A percentile compares a stretch with the other conserved stretches of the same genome.
These are phyloP conservation scores for Percopsis omiscomaycus DNA, from an alignment of 2,797 vertebrate genomes.

Conservation along the genomic window DNA sequence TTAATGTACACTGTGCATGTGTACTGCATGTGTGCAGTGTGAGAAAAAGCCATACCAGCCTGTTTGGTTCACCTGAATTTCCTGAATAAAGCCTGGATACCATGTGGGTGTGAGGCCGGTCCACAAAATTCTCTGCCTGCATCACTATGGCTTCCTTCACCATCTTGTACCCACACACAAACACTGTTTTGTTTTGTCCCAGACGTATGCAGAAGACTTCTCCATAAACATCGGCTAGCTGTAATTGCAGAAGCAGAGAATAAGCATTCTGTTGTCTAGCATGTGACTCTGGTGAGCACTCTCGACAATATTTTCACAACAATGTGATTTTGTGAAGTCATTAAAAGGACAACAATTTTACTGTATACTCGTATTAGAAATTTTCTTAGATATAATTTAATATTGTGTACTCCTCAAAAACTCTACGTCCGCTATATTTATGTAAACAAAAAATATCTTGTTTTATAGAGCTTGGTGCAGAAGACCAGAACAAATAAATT, in stretches of 20 bases:
- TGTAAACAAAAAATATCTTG: no score
- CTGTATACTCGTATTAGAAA: no score
- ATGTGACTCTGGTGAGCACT: slow-evolving; percentile 49
- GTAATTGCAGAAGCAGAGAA: slow-evolving; percentile 46
- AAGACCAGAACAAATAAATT: no score
- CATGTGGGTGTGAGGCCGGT: slow-evolving; percentile 68
- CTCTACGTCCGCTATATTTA: no score
- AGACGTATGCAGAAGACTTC: slow-evolving; percentile 73
- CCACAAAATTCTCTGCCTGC: slow-evolving; percentile 80
- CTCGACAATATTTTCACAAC: slow-evolving; percentile 17
- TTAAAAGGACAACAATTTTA: slow-evolving; percentile 8
- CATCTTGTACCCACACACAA: slow-evolving; percentile 76
- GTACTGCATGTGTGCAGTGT: background rate
- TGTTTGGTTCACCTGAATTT: slow-evolving; percentile 69
- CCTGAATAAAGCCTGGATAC: slow-evolving; percentile 57
- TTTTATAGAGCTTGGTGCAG: no score
- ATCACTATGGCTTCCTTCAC: slow-evolving; percentile 81
- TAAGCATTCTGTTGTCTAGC: slow-evolving; percentile 37
- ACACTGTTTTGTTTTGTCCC: slow-evolving; percentile 61
- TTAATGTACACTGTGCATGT: background rate
- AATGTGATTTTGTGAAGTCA: background rate
- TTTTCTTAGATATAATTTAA: no score
- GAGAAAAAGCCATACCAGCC: background rate
- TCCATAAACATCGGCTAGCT: slow-evolving; percentile 80
- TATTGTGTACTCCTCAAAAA: no score